phyloP scores from a whole-genome alignment of 2,888 invertebrate species.

The Harpagoxenus sublaevis region DNA sequence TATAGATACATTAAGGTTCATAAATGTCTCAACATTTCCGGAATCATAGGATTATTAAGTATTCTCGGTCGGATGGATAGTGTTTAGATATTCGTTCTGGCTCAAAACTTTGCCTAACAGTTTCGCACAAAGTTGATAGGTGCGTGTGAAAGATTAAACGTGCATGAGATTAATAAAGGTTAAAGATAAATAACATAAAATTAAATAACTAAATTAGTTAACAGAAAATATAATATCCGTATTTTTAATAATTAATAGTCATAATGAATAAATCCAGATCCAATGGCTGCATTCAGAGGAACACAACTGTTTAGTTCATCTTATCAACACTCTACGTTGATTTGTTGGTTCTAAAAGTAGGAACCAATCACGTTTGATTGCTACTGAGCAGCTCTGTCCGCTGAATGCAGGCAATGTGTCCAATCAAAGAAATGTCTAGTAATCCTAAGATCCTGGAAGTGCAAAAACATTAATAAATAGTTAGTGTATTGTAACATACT shows the following conservation, averaged over 20 bases:
- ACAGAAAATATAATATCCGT: not conserved
- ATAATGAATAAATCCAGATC: not conserved
- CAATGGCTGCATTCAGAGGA: no score
- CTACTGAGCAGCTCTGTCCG: no score
- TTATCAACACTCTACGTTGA: no score
- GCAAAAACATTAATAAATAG: not conserved
- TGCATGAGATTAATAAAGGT: not conserved
- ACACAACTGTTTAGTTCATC: no score
- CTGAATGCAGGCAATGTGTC: not conserved
- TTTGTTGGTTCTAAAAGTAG: no score
- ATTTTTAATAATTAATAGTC: not conserved
- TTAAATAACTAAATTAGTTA: not conserved
- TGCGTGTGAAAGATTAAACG: not conserved
- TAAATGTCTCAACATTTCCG: conserved; percentile 16
- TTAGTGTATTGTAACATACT: not conserved
- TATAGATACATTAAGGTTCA: not conserved
- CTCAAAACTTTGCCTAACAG: not conserved
- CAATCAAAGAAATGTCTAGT: not conserved
- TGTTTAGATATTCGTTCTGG: not conserved
- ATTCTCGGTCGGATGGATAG: not conserved
- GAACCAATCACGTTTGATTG: no score
- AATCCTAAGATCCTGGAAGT: not conserved
- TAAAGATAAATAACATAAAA: not conserved
- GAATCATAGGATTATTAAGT: not conserved
- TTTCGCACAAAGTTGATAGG: not conserved